Evolutionary conservation across 2,888 invertebrate genomes (phyloP), one percentile per base, ranked within the genome.

Genomic region (Aleiodes leptofemur): DNA sequence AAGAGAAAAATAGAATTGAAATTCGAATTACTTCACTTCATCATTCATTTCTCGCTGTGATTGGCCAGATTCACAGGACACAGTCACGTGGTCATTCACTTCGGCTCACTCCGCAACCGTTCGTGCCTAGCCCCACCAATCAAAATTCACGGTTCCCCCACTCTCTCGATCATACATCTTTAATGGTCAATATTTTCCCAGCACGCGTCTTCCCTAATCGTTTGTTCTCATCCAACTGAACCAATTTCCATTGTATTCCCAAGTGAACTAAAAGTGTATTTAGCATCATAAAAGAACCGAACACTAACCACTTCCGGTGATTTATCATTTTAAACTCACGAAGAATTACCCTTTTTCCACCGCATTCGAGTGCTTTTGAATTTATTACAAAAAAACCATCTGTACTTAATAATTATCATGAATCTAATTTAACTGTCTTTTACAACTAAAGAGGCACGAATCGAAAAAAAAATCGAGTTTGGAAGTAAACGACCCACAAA

Each of bases 301-400:
- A 38, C 34, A 66, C 48, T 48, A 55, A 72, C 72, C 66, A 66
- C 66, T 72, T 72, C 72, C 72, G 72, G 66, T 55, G 38, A 72
- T 72, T 72, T 16, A 16, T 61, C 38, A 14, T 61, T 61, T 61
- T 38, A 16, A 34, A 38, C 16, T 43, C 8, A 43, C 43, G 6
- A 38, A 38, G 38, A 38, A 38, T 38, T 43, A 43, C 43, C 48
- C 48, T 48, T 23, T 34, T 64, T n/a, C 48, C 64, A 64, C 64
- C 64, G 64, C 64, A 43, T 48, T 43, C 16, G 6, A 64, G 16
- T 48, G 3, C 43, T 43, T 43, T 11, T 8, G 7, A 43, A 43
- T 43, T 43, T 43, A 43, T 11, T 8, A 43, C 9, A 34, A 34
- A 23, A 23, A 23, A 34, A 34, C 34, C 34, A 34, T 34, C 34